phyloP scores from a whole-genome alignment of 2,888 invertebrate species.

The Melanophora roralis region DNA sequence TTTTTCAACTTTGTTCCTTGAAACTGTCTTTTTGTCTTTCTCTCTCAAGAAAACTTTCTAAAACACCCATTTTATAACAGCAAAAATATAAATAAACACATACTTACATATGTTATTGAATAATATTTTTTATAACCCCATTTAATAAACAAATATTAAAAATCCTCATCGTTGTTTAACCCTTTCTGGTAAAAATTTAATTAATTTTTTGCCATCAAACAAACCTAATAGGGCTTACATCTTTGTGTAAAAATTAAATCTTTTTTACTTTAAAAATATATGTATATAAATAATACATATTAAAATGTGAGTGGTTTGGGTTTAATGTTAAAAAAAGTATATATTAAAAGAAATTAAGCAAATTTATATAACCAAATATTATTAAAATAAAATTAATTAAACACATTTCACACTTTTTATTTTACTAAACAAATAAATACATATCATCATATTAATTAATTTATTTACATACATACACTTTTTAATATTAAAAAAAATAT shows the following conservation, averaged over 20 bases:
- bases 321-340: slow-evolving; percentile 35
- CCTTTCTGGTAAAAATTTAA: not conserved
- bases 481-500: slow-evolving; percentile 9
- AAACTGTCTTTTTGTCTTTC: slow-evolving; percentile 22
- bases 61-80: not conserved
- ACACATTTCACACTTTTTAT: too few relatives aligned
- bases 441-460: slow-evolving; percentile 43
- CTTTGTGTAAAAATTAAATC: slow-evolving; percentile 37
- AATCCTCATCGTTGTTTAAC: slow-evolving; percentile 40
- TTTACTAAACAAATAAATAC: slow-evolving; percentile 17
- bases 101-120: slow-evolving; percentile 44
- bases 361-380: slow-evolving; percentile 42
- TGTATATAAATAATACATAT: slow-evolving; percentile 13
- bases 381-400: slow-evolving; percentile 8
- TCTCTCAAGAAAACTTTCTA: slow-evolving; percentile 13
- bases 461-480: slow-evolving; percentile 10
- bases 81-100: not conserved
- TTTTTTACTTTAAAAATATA: slow-evolving; percentile 14
- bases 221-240: slow-evolving; percentile 20
- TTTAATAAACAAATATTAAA: slow-evolving; percentile 17
- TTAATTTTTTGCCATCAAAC: slow-evolving; percentile 13
- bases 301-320: slow-evolving; percentile 58
- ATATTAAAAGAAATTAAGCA: slow-evolving; percentile 33
- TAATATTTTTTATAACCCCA: slow-evolving; percentile 55
- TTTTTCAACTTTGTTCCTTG: too few relatives aligned